Conservation (phyloP, 2,888 invertebrate species). For the Cheilosia urbana region DNA sequence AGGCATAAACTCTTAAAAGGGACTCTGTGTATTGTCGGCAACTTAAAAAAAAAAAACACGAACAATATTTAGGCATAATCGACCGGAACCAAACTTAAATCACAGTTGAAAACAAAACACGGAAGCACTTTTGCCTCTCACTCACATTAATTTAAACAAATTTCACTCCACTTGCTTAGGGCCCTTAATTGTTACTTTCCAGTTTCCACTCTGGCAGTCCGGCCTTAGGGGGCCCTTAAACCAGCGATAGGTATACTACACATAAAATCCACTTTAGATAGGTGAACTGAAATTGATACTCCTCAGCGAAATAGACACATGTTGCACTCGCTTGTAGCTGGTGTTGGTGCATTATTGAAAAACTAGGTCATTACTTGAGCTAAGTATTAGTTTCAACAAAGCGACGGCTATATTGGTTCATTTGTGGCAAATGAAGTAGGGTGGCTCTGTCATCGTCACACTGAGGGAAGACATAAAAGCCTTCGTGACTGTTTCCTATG, state of each 20-base stretch:
- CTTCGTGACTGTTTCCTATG: constrained; percentile 20
- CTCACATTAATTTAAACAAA: neutral
- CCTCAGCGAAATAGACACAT: neutral
- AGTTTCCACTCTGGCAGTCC: neutral
- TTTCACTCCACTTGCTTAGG: constrained; percentile 14
- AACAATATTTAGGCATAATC: neutral
- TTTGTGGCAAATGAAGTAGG: constrained; percentile 13
- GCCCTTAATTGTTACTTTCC: constrained; percentile 8
- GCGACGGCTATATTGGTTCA: constrained; percentile 3
- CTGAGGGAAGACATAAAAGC: constrained; percentile 33
- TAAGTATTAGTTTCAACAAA: constrained; percentile 46
- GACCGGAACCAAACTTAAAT: neutral
- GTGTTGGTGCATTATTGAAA: neutral
- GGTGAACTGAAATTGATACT: constrained; percentile 27
- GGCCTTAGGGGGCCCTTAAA: constrained; percentile 17
- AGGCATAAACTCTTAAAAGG: too few relatives aligned
- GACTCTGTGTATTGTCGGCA: too few relatives aligned
- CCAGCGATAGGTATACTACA: neutral
- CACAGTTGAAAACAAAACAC: neutral
- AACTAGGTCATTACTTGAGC: constrained; percentile 49
- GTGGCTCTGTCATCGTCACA: constrained; percentile 27
- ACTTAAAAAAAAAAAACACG: too few relatives aligned
- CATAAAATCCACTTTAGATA: constrained; percentile 19
- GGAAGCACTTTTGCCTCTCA: neutral
- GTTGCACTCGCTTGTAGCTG: neutral